These are phyloP conservation scores for Chrysolina oricalcia DNA, from an alignment of 2,888 invertebrate genomes.

Conservation along the genomic window DNA sequence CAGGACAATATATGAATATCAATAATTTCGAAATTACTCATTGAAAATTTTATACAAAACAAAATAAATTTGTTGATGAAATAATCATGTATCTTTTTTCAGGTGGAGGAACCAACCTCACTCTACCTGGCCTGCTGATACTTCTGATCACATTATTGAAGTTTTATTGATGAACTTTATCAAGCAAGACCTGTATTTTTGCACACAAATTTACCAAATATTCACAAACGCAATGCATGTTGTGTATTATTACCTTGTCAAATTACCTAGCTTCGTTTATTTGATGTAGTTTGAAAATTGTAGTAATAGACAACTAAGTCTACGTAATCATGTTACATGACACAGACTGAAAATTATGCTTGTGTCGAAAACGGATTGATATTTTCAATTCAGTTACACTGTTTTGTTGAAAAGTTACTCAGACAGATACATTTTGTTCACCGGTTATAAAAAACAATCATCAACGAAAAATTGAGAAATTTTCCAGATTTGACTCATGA, in stretches of 20 bases:
- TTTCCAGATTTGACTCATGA: too few relatives aligned
- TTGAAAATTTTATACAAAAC: too few relatives aligned
- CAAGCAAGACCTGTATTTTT: conserved; percentile 35
- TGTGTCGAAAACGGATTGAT: background rate
- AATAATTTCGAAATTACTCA: too few relatives aligned
- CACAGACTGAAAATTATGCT: conserved; percentile 10
- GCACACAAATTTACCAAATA: conserved; percentile 44
- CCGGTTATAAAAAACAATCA: too few relatives aligned
- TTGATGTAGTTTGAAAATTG: background rate
- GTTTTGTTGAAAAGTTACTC: too few relatives aligned
- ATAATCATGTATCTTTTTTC: conserved; percentile 44
- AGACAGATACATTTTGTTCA: too few relatives aligned
- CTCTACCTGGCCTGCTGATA: conserved; percentile 55
- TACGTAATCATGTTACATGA: background rate
- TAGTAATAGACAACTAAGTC: background rate
- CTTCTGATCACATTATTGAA: conserved; percentile 53
- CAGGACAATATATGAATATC: too few relatives aligned
- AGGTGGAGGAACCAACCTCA: conserved; percentile 55
- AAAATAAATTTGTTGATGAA: background rate
- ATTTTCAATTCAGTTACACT: background rate
- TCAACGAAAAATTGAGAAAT: too few relatives aligned
- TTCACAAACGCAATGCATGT: conserved; percentile 38
- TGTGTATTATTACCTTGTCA: conserved; percentile 13
- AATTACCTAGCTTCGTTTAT: background rate
- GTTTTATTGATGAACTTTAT: conserved; percentile 47